Base-by-base conservation (phyloP, 2,113 vertebrate species). In the Cololabis saira region DNA sequence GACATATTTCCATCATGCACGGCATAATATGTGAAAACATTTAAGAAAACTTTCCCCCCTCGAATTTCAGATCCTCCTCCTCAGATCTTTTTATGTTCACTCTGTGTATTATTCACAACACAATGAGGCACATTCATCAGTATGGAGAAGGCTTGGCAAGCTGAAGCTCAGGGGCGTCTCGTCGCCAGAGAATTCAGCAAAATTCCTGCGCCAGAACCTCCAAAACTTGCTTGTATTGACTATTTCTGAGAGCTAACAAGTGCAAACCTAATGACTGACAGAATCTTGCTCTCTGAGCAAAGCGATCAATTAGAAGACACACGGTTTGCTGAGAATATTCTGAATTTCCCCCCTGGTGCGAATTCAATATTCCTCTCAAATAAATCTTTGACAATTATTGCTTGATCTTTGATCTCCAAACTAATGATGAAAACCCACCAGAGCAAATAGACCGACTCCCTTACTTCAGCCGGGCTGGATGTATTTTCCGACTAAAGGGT, bases 101-200 rank as follows among this genome's bases (percentile, higher is more conserved):
- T 78, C 47, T 66, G 54, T 65, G 64, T 71, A 69, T 85, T 82
- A 73, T 82, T 82, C 52, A 74, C 37, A 81, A 81, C 72, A 87
- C 80, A 85, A 81, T 80, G 82, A 72, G 64, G 58, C 53, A 41
- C 70, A 80, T 81, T 84, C 62, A 81, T 86, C 74, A 76, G 78
- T 62, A 49, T 45, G 74, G 54, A 54, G 57, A 68, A 66, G 51
- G 37, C 66, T 76, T 70, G 71, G 74, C 81, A 58, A 58, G 77
- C 76, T 17, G 47, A 51, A 16, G 65, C 74, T 81, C 73, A 55
- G 71, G 51, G 65, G 71, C 44, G 40, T 53, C 61, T 64, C 30
- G 7, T 62, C 73, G 76, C 70, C 33, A 57, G 67, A 81, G 77
- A 84, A 61, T 67, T 21, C 14, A 41, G 57, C 60, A 41, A 40